These are phyloP conservation scores for Heteropelma amictum DNA, from an alignment of 2,888 invertebrate genomes.

Conservation along the genomic window DNA sequence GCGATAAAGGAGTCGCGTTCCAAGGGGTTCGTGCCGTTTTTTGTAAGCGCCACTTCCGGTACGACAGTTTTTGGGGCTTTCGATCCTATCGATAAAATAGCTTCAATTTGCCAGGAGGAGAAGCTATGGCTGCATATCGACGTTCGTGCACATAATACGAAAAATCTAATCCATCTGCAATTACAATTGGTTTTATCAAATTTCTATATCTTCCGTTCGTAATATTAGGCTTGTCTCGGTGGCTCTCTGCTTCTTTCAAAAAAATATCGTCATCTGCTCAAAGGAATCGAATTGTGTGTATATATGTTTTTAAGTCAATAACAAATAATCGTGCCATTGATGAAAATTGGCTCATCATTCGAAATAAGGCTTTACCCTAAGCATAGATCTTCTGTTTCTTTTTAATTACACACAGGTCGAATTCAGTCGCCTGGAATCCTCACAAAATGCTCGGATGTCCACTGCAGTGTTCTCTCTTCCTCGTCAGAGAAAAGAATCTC, in stretches of 20 bases:
- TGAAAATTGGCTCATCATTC: not conserved
- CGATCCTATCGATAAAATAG: slow-evolving; percentile 85
- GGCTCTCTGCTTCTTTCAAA: slow-evolving; percentile 86
- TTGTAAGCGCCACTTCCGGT: slow-evolving; percentile 88
- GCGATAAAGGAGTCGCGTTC: slow-evolving; percentile 79
- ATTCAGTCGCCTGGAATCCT: slow-evolving; percentile 91
- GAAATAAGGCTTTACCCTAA: too few species aligned
- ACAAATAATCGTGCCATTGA: not conserved
- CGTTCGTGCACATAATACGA: slow-evolving; percentile 78
- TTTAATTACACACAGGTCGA: slow-evolving; percentile 79
- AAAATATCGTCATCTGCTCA: slow-evolving; percentile 81
- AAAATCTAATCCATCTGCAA: not conserved
- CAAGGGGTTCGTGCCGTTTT: slow-evolving; percentile 81
- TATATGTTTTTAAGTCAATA: not conserved
- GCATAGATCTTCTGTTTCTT: too few species aligned
- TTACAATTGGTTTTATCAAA: not conserved
- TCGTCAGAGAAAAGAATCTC: slow-evolving; percentile 81
- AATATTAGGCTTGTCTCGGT: slow-evolving; percentile 87
- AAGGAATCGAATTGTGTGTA: slow-evolving; percentile 83
- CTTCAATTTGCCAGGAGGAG: slow-evolving; percentile 84
- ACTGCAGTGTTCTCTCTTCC: slow-evolving; percentile 86
- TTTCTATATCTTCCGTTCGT: not conserved
- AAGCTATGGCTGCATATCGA: slow-evolving; percentile 91
- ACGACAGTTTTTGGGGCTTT: slow-evolving; percentile 92
- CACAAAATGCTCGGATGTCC: slow-evolving; percentile 92